Conservation (phyloP, 2,888 invertebrate genomes). For the Caenorhabditis sp. region DNA sequence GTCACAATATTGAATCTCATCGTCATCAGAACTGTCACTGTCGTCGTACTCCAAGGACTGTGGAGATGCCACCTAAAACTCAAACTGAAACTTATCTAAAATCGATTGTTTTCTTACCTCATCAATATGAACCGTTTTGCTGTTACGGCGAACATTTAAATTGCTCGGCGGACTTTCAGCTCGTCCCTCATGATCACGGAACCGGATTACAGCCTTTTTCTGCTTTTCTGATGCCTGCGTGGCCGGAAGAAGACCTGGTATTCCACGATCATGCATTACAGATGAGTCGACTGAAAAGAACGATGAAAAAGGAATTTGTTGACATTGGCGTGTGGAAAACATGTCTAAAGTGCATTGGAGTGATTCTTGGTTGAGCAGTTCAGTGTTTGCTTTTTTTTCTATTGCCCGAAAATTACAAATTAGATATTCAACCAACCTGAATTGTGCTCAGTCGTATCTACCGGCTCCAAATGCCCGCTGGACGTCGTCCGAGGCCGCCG, state of each 20-base stretch:
- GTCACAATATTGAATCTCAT: constrained; percentile 77
- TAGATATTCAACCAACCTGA: constrained; percentile 29
- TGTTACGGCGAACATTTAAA: constrained; percentile 31
- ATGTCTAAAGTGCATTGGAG: constrained; percentile 1
- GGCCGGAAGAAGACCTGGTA: constrained; percentile 63
- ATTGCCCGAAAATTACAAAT: not conserved
- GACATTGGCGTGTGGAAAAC: constrained; percentile 2
- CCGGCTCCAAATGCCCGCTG: constrained; percentile 55
- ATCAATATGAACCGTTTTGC: constrained; percentile 60
- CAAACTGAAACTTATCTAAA: no score
- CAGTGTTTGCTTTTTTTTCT: not conserved
- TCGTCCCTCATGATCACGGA: constrained; percentile 56
- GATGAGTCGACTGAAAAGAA: constrained; percentile 53
- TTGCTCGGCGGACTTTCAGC: constrained; percentile 54
- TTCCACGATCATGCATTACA: constrained; percentile 63
- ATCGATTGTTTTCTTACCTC: constrained; percentile 46
- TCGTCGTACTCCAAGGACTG: constrained; percentile 67
- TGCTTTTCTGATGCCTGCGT: constrained; percentile 54
- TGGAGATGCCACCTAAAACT: constrained; percentile 52
- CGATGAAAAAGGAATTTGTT: constrained; percentile 9
- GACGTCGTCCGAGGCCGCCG: constrained; percentile 47
- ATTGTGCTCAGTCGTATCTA: constrained; percentile 45
- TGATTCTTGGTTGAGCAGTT: constrained; percentile 24
- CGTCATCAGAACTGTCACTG: constrained; percentile 62
- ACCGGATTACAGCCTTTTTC: constrained; percentile 60